Percentiles rank a stretch among this genome's conserved stretches.
Conservation (phyloP, 2,797 vertebrate genomes). For the Cyclura pinguis region DNA sequence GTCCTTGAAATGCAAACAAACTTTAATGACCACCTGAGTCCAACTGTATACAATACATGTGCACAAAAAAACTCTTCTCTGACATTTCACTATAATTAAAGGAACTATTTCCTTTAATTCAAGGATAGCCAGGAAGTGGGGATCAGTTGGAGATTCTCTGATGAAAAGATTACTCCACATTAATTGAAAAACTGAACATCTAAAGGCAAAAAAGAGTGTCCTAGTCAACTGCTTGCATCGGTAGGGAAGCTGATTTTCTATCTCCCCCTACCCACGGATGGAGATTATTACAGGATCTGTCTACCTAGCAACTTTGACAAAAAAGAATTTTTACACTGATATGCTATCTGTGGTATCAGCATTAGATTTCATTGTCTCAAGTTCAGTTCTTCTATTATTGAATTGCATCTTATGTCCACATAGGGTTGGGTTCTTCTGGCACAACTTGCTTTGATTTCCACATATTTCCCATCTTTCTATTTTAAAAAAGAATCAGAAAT, state of each 20-base stretch:
- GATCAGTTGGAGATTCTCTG: constrained; percentile 27
- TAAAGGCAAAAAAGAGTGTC: background rate
- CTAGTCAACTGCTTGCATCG: background rate
- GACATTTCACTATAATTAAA: constrained; percentile 22
- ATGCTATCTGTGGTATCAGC: background rate
- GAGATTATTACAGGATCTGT: background rate
- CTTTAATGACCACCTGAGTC: constrained; percentile 39
- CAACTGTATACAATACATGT: background rate
- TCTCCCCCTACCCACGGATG: too few relatives aligned
- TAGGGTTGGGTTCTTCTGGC: background rate
- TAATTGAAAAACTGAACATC: constrained; percentile 35
- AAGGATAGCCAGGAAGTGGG: background rate
- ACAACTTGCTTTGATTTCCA: too few relatives aligned
- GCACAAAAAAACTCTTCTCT: background rate
- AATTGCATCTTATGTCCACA: background rate
- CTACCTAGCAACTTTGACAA: too few relatives aligned
- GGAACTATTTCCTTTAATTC: constrained; percentile 22
- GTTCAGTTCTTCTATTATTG: background rate
- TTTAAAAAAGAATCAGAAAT: background rate
- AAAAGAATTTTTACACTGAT: too few relatives aligned
- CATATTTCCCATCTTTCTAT: background rate
- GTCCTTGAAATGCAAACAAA: constrained; percentile 38
- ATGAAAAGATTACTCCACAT: constrained; percentile 17
- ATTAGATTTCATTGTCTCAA: background rate
- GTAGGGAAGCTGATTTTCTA: background rate